Percentiles rank a stretch among this genome's conserved stretches.
These are phyloP conservation scores for Drosophila prosaltans DNA, from an alignment of 1,140 invertebrate species.

Conservation along the genomic window DNA sequence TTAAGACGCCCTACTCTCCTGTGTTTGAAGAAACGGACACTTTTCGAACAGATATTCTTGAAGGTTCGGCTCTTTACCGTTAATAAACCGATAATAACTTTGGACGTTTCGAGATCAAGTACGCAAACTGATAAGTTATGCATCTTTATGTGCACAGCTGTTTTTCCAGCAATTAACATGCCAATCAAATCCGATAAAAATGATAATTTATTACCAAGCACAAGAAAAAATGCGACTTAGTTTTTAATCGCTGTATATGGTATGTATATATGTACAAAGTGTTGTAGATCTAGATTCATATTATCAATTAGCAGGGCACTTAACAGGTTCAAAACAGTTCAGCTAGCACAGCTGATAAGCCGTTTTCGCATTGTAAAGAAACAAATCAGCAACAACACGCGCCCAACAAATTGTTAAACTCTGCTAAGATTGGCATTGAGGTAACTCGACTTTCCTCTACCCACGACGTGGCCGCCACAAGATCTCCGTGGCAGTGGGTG, in stretches of 20 bases:
- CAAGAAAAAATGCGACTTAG: constrained; percentile 30
- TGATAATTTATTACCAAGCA: neutral
- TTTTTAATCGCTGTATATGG: constrained; percentile 27
- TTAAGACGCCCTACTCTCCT: neutral
- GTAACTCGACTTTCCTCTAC: neutral
- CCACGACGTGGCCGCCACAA: neutral
- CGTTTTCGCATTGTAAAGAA: neutral
- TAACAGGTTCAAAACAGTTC: constrained; percentile 67
- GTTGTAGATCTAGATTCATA: constrained; percentile 41
- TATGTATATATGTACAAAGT: constrained; percentile 18
- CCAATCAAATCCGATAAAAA: constrained; percentile 45
- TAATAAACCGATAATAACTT: neutral
- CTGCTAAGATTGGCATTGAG: constrained; percentile 12
- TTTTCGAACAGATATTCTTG: neutral
- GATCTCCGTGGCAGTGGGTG: neutral
- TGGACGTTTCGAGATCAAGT: neutral
- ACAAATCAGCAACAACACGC: constrained; percentile 36
- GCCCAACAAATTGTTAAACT: constrained; percentile 26
- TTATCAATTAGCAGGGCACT: constrained; percentile 65
- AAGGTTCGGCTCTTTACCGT: neutral
- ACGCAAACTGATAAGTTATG: neutral
- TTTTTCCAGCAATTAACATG: constrained; percentile 13
- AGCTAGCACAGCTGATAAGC: constrained; percentile 56
- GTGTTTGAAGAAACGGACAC: neutral
- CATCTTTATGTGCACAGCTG: constrained; percentile 23